phyloP scores from a whole-genome alignment of 2,888 invertebrate species.

The Idaea dimidiata region DNA sequence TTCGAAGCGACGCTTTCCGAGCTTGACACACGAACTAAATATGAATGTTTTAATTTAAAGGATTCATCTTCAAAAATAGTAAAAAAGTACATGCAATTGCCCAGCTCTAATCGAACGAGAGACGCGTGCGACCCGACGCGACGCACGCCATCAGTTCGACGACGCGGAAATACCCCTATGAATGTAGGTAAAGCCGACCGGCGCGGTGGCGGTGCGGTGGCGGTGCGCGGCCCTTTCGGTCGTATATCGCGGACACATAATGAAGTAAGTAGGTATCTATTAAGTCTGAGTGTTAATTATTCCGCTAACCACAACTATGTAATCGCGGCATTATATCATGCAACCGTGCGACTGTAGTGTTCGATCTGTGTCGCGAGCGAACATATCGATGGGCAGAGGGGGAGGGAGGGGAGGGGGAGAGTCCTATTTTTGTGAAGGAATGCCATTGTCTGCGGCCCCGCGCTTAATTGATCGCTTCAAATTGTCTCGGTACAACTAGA shows the following conservation, averaged over 20 bases:
- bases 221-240: background rate
- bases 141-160: no score
- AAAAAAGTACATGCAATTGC: no score
- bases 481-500: slow-evolving; percentile 23
- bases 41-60: no score
- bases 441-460: slow-evolving; percentile 26
- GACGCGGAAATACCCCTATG: no score
- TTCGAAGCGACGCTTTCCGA: background rate
- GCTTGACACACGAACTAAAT: background rate
- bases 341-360: slow-evolving; percentile 16
- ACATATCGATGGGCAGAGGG: background rate
- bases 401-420: slow-evolving; percentile 5
- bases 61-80: no score
- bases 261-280: background rate
- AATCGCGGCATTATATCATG: slow-evolving; percentile 16
- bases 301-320: slow-evolving; percentile 24
- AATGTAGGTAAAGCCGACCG: no score
- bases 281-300: slow-evolving; percentile 20
- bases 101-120: no score
- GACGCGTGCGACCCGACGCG: no score
- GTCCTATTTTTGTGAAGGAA: slow-evolving; percentile 27
- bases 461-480: slow-evolving; percentile 21
- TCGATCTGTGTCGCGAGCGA: background rate
- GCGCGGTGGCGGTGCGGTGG: no score
- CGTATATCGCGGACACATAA: background rate